Base-by-base conservation (phyloP, 92 coral and sea anemone genomes). In the Heliopora coerulea region DNA sequence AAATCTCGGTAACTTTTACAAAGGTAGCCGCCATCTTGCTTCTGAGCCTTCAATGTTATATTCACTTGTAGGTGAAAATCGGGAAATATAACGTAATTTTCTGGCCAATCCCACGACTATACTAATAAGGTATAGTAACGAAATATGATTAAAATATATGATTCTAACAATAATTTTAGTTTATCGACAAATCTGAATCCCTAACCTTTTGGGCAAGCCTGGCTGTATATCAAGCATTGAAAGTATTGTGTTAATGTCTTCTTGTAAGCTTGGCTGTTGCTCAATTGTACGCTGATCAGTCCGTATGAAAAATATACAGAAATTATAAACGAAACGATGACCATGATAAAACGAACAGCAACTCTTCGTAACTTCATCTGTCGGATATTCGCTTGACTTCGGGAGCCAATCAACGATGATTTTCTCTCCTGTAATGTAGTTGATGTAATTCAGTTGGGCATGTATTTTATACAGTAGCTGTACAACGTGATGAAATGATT, bases 271-370 rank as follows among this genome's bases (percentile, higher is more conserved):
- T 79, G 68, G 28, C 79, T 32, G 60, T 91, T 65, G 54, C 73
- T 82, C 35, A 79, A 65, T 63, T 84, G 85, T 17, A 73, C 80
- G 57, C 96, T 89, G 1, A 82, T 50, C 13, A 93, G 81, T 21
- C 79, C 73, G 50, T 84, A 91, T 0, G 89, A 73, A 48, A 91
- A 83, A 17, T 85, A 79, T 0, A 49, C 80, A 65, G 82, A 83
- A 32, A 66, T 69, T 9, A 90, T 93, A 33, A 86, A 91, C 31
- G 91, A 88, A 39, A 86, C 64, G 85, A 91, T 88, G 29, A 89
- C 86, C 75, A 89, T 84, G 41, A 91, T 78, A 78, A 91, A 83
- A 15, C 89, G 89, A 42, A 86, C 74, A 18, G 89, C 91, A 15
- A 86, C 79, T 39, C 82, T 86, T 50, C 66, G 77, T 84, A 91